Evolutionary conservation across 2,113 vertebrate species (phyloP).

Genomic region (Saguinus midas): DNA sequence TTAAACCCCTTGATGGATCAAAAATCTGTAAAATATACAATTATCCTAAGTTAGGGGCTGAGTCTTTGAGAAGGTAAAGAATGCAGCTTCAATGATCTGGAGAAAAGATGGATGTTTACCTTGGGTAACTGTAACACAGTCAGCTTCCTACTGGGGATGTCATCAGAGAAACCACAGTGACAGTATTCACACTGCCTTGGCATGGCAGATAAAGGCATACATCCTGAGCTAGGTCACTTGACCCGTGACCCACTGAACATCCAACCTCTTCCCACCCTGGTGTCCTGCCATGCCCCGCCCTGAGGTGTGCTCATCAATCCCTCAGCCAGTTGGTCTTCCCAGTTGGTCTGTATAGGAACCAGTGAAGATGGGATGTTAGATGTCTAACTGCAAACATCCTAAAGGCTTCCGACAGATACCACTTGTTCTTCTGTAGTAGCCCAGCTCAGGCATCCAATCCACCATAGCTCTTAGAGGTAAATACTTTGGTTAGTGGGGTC

Average conservation of each 20-base stretch:
- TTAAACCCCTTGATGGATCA: not conserved
- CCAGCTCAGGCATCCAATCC: not conserved
- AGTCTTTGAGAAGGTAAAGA: not conserved
- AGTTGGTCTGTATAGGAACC: not conserved
- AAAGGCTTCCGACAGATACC: not conserved
- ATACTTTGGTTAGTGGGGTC: fast-evolving
- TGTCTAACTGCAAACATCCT: not conserved
- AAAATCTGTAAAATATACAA: not conserved
- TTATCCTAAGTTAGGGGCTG: fast-evolving
- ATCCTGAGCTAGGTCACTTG: not conserved
- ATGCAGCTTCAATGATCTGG: fast-evolving
- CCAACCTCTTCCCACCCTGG: not conserved
- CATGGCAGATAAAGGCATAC: fast-evolving
- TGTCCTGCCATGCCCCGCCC: not conserved
- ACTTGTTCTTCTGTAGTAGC: no score
- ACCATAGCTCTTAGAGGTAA: not conserved
- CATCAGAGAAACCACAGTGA: not conserved
- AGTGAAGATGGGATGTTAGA: not conserved
- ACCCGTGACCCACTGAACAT: not conserved
- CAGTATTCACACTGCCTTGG: fast-evolving
- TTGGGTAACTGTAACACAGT: fast-evolving
- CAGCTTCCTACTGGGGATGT: not conserved
- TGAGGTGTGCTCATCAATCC: no score
- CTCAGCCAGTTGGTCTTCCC: not conserved
- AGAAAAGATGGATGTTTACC: not conserved